Evolutionary conservation across 2,113 vertebrate genomes (phyloP).

Genomic region (Uropsilus gracilis): DNA sequence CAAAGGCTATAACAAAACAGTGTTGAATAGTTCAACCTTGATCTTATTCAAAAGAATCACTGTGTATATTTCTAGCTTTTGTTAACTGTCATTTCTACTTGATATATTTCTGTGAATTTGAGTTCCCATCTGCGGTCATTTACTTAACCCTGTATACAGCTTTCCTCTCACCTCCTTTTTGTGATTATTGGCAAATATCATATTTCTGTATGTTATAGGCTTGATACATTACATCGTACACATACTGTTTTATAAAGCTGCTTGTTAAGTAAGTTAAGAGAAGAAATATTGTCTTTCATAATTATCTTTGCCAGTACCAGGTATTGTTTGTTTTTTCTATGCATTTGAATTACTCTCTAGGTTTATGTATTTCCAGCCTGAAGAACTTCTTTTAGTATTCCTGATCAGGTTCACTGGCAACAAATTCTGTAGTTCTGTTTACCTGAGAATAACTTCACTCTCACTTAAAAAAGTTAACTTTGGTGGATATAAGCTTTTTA

Average conservation of each 20-base stretch:
- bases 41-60: too few relatives aligned
- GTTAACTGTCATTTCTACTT: neutral
- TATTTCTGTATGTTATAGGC: neutral
- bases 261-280: neutral
- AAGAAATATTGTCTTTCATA: neutral
- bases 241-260: neutral
- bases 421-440: neutral
- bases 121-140: neutral
- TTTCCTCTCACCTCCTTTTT: neutral
- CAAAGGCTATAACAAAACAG: too few relatives aligned
- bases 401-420: neutral
- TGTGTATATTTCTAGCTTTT: neutral
- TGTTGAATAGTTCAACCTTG: too few relatives aligned
- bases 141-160: neutral
- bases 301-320: neutral
- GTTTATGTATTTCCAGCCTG: neutral
- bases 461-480: constrained; percentile 40
- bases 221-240: neutral
- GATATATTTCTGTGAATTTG: neutral
- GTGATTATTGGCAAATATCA: neutral
- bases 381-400: neutral
- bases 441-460: neutral
- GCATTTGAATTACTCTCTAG: neutral
- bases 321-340: neutral
- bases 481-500: neutral